Conservation (phyloP, 2,888 invertebrate species). For the Diplazon laetatorius region DNA sequence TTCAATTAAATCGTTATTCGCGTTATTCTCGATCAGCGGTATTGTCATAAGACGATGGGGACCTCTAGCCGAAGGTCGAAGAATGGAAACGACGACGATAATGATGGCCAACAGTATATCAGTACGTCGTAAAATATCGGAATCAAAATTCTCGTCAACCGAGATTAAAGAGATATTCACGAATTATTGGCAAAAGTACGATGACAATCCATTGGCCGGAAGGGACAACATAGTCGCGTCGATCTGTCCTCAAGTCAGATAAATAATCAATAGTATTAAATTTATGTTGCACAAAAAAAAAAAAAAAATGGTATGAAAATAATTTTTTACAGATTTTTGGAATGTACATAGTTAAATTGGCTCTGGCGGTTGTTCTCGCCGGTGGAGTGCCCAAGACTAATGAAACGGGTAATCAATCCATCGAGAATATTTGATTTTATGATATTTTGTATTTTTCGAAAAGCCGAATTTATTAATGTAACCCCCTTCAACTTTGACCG, state of each 20-base stretch:
- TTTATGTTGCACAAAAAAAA: neutral
- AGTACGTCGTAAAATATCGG: constrained; percentile 75
- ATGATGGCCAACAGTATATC: constrained; percentile 78
- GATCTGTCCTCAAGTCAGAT: constrained; percentile 90
- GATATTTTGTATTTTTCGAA: neutral
- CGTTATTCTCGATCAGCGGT: constrained; percentile 86
- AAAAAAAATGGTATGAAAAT: neutral
- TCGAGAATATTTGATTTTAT: neutral
- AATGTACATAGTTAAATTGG: constrained; percentile 93
- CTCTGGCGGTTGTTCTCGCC: constrained; percentile 88
- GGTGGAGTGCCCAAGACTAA: constrained; percentile 84
- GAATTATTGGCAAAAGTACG: constrained; percentile 88
- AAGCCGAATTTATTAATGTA: constrained; percentile 7
- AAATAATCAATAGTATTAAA: neutral
- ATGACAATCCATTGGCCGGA: constrained; percentile 87
- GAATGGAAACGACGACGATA: constrained; percentile 85
- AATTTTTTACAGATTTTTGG: constrained; percentile 88
- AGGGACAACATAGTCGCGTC: constrained; percentile 91
- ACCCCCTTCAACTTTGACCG: too few relatives aligned
- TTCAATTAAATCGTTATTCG: constrained; percentile 34
- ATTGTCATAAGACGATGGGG: constrained; percentile 90
- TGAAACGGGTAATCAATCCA: constrained; percentile 83
- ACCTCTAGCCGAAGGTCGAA: constrained; percentile 84
- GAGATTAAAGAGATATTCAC: constrained; percentile 88
- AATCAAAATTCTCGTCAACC: constrained; percentile 73